Evolutionary conservation across 2,888 invertebrate species (phyloP).

Genomic region (Agrochola litura): DNA sequence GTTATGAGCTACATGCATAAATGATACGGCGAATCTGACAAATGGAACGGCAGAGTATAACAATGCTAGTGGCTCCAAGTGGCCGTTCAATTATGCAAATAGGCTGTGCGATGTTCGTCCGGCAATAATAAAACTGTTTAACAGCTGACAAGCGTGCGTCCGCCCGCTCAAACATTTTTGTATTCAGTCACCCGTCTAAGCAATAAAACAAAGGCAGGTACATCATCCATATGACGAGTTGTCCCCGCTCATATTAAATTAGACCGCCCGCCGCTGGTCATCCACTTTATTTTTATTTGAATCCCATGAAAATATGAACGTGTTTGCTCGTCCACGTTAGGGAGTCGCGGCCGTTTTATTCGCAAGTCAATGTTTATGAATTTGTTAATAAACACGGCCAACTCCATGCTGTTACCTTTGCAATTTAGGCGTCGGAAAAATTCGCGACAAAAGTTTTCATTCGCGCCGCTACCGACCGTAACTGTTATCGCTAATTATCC

Average conservation of each 20-base stretch:
- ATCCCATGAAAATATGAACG: conserved; percentile 89
- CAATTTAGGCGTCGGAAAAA: conserved; percentile 77
- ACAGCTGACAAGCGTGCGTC: conserved; percentile 87
- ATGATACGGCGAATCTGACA: conserved; percentile 90
- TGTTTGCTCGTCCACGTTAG: conserved; percentile 84
- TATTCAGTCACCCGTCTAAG: conserved; percentile 83
- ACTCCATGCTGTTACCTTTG: conserved; percentile 79
- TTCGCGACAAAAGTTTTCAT: conserved; percentile 75
- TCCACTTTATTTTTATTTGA: conserved; percentile 90
- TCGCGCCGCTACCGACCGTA: conserved; percentile 68
- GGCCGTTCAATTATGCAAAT: conserved; percentile 91
- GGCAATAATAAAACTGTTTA: conserved; percentile 90
- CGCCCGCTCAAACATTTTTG: conserved; percentile 81
- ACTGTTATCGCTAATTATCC: conserved; percentile 83
- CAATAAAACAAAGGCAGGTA: conserved; percentile 87
- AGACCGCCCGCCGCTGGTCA: conserved; percentile 85
- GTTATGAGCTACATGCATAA: conserved; percentile 90
- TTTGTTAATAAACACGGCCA: conserved; percentile 87
- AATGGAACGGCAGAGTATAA: conserved; percentile 90
- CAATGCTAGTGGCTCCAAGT: conserved; percentile 90
- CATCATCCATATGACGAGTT: conserved; percentile 84
- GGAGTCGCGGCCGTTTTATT: conserved; percentile 83
- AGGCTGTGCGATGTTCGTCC: conserved; percentile 87
- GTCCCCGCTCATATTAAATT: conserved; percentile 89
- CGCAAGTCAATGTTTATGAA: conserved; percentile 89